phyloP scores from a whole-genome alignment of 2,888 invertebrate genomes.

The Pyrrhosoma nymphula region DNA sequence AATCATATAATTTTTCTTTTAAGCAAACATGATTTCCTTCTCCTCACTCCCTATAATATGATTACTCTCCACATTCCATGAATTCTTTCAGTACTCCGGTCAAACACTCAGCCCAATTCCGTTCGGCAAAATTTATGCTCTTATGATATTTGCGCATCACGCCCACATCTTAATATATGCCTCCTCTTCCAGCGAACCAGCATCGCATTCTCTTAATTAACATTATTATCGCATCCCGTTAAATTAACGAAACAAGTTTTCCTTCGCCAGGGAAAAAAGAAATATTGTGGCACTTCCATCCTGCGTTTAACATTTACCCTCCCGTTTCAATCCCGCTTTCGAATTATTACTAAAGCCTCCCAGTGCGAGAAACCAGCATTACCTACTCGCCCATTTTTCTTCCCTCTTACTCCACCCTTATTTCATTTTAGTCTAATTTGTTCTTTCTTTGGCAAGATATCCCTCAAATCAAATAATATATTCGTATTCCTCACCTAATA shows the following conservation, averaged over 20 bases:
- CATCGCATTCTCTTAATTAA: slow-evolving; percentile 14
- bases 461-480: no score
- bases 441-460: no score
- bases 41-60: background rate
- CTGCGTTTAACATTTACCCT: background rate
- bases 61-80: background rate
- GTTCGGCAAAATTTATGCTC: background rate
- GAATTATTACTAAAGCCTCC: slow-evolving; percentile 33
- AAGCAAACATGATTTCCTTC: background rate
- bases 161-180: background rate
- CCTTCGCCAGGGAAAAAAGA: slow-evolving; percentile 22
- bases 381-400: no score
- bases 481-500: no score
- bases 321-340: background rate
- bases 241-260: slow-evolving; percentile 25
- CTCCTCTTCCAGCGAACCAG: background rate
- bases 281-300: background rate
- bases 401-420: no score
- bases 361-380: background rate
- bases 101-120: background rate
- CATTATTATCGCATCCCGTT: slow-evolving; percentile 38
- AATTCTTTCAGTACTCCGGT: background rate
- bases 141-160: background rate
- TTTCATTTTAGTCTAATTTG: no score
- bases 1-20: background rate